These are phyloP conservation scores for Hystrix brachyura DNA, from an alignment of 2,113 vertebrate species.

Conservation along the genomic window DNA sequence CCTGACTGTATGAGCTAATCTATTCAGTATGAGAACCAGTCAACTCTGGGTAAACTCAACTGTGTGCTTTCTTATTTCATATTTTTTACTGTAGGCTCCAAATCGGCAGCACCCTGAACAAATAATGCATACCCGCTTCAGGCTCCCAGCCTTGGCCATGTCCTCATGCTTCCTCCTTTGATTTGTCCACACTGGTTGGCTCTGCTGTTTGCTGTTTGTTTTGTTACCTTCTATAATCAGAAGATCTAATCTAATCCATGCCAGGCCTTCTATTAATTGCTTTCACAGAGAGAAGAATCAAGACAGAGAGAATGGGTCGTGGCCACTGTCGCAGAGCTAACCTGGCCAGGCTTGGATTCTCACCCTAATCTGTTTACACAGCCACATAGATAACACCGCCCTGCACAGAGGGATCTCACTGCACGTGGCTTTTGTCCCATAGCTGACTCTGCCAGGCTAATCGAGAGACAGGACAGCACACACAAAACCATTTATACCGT, in stretches of 20 bases:
- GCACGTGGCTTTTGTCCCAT: neutral
- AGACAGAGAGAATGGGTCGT: neutral
- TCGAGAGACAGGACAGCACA: neutral
- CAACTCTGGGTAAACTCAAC: neutral
- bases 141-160: neutral
- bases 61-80: neutral
- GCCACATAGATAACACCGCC: neutral
- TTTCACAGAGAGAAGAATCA: neutral
- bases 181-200: neutral
- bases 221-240: neutral
- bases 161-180: neutral
- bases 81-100: neutral
- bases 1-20: neutral
- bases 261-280: neutral
- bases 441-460: neutral
- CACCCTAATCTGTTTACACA: neutral
- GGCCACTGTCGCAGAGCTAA: neutral
- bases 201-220: neutral
- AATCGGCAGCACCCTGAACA: neutral
- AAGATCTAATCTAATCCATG: neutral
- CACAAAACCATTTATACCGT: neutral
- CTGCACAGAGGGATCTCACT: neutral
- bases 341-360: neutral
- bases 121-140: neutral
- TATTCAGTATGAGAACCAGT: rapidly evolving